Conservation (phyloP, 2,113 vertebrate species). For the Elachura formosa region DNA sequence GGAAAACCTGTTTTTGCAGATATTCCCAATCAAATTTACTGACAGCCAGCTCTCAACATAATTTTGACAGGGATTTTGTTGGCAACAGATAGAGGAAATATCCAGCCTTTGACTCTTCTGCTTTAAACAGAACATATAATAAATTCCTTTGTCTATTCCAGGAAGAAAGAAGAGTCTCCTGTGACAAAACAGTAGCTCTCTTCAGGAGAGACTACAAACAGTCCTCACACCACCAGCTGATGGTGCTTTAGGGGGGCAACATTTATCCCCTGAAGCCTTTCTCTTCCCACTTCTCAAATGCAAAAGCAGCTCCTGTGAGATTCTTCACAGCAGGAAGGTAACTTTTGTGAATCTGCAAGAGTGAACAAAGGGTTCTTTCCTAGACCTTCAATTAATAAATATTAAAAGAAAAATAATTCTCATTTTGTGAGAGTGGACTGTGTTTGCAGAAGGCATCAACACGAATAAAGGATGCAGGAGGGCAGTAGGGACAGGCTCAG, state of each 20-base stretch:
- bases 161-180: neutral
- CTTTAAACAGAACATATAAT: neutral
- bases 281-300: neutral
- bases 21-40: neutral
- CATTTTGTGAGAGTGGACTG: neutral
- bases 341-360: neutral
- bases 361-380: neutral
- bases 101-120: neutral
- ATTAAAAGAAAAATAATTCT: neutral
- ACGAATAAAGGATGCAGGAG: neutral
- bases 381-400: neutral
- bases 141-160: neutral
- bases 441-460: neutral
- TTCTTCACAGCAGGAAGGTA: neutral
- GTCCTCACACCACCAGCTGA: neutral
- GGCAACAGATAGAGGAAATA: neutral
- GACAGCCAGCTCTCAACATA: neutral
- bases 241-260: neutral
- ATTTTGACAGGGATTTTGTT: neutral
- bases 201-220: neutral
- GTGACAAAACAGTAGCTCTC: neutral
- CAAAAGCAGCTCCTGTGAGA: neutral
- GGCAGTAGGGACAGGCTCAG: neutral
- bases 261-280: neutral
- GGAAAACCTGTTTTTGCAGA: neutral